A percentile compares a stretch with the other conserved stretches of the same genome.
phyloP scores from a whole-genome alignment of 1,140 invertebrate species.

The Vanessa atalanta region DNA sequence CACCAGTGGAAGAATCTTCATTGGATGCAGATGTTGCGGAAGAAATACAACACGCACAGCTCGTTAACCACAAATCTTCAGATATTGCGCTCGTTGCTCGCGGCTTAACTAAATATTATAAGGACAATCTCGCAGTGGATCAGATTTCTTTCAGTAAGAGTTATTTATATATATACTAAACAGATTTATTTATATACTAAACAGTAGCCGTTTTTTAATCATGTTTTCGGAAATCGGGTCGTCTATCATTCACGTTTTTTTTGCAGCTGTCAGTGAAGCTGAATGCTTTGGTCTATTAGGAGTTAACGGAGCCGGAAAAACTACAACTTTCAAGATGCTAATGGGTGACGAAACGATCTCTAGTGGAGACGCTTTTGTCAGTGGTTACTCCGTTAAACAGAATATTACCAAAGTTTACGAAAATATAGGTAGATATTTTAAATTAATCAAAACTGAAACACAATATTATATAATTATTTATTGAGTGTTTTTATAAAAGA shows the following conservation, averaged over 20 bases:
- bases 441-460: neutral
- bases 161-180: neutral
- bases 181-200: neutral
- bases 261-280: slow-evolving; percentile 62
- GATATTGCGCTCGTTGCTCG: slow-evolving; percentile 73
- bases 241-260: neutral
- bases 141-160: slow-evolving; percentile 84
- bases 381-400: slow-evolving; percentile 79
- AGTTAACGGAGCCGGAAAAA: slow-evolving; percentile 92
- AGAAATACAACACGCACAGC: slow-evolving; percentile 67
- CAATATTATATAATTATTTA: neutral
- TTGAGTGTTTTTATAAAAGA: too few species aligned
- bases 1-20: slow-evolving; percentile 47
- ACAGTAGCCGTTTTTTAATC: too few species aligned
- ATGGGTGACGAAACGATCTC: slow-evolving; percentile 88
- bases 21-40: slow-evolving; percentile 73
- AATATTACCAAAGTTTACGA: slow-evolving; percentile 82
- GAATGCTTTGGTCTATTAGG: slow-evolving; percentile 96
- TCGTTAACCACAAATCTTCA: slow-evolving; percentile 27
- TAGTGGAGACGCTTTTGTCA: slow-evolving; percentile 79
- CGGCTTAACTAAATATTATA: slow-evolving; percentile 86
- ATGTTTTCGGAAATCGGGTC: too few species aligned
- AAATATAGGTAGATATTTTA: slow-evolving; percentile 61
- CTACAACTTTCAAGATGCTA: slow-evolving; percentile 94
- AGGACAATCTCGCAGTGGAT: slow-evolving; percentile 86